Base-by-base conservation (phyloP, 2,888 invertebrate genomes). In the Drosophila meridionalis region DNA sequence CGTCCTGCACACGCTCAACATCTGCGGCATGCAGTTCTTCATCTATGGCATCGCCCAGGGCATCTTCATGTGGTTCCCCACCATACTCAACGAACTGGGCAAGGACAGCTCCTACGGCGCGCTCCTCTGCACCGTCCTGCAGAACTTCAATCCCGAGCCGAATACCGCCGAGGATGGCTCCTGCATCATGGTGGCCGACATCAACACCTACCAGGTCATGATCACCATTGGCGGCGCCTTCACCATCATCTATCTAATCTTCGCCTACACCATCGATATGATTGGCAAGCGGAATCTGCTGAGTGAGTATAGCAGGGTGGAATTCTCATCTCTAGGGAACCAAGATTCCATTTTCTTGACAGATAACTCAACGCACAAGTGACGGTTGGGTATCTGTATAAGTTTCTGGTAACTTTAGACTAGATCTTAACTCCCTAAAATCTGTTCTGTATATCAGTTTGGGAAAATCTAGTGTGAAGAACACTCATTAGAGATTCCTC, bases 141-240 rank as follows among this genome's bases (percentile, higher is more conserved):
- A 74, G 4, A 47, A 60, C 0, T 63, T 91, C 12, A 80, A 34
- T 11, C 5, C 48, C 0, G 43, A 40, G 0, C 36, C 20, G 4
- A 48, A 50, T 2, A 5, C 26, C 1, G 1, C 42, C 0, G 5
- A 3, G 0, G 52, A 47, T 1, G 58, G 11, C 3, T 0, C 32
- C 30, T 96, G 96, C 82, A 92, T 93, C 36, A 94, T 94, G 40
- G 93, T 93, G 0, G 94, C 96, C 73, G 95, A 96, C 87, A 92
- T 94, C 0, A 93, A 93, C 0, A 95, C 96, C 3, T 96, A 96
- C 88, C 93, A 94, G 82, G 95, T 95, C 56, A 95, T 96, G 56
- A 94, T 96, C 73, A 94, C 94, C 73, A 95, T 96, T 81, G 96
- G 96, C 0, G 93, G 94, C 0, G 94, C 95, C 6, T 96, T 96